phyloP scores from a whole-genome alignment of 2,113 vertebrate species.

The Chaetura pelagica region DNA sequence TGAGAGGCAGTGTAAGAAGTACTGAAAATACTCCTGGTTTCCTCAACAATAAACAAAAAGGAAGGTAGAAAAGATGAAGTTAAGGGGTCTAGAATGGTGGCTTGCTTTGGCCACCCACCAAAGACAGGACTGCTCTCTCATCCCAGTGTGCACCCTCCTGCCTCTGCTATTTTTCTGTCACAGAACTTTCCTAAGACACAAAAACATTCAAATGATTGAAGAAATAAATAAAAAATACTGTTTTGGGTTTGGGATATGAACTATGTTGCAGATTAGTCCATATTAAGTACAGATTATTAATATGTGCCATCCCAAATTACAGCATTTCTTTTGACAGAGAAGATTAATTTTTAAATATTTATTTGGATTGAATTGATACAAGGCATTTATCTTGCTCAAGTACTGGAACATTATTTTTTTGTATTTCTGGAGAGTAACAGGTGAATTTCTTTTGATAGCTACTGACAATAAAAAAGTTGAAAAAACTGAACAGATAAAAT shows the following conservation, averaged over 20 bases:
- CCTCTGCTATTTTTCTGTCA: background rate
- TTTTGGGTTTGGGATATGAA: background rate
- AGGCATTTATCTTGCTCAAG: background rate
- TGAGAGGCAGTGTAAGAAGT: background rate
- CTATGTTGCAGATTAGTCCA: background rate
- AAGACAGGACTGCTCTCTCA: background rate
- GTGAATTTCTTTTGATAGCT: background rate
- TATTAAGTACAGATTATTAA: background rate
- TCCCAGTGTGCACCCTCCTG: fast-evolving
- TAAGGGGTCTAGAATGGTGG: background rate
- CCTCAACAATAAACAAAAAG: background rate
- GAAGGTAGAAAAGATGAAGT: background rate
- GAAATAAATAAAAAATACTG: background rate
- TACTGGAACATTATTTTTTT: background rate
- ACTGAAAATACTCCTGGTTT: background rate
- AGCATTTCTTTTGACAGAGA: background rate
- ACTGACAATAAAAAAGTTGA: background rate
- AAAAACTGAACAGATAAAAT: background rate
- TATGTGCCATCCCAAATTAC: background rate
- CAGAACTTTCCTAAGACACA: background rate
- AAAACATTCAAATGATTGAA: background rate
- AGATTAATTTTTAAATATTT: background rate
- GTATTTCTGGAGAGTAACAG: background rate
- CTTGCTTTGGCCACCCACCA: background rate
- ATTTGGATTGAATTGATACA: background rate